A percentile compares a stretch with the other conserved stretches of the same genome.
phyloP scores from a whole-genome alignment of 2,113 vertebrate species.

The Carassius carassius region DNA sequence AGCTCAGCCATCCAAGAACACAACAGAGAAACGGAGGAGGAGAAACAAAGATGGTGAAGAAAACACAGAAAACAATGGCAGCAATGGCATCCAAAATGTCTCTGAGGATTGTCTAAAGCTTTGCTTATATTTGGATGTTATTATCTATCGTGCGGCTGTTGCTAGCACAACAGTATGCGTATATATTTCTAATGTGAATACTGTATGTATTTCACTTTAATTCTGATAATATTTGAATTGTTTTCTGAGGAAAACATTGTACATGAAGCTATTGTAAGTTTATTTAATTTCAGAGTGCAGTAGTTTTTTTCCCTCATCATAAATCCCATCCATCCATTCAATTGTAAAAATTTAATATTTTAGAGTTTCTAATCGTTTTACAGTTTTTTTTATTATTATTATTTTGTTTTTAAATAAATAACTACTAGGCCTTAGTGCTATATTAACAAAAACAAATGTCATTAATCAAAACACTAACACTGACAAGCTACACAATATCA shows the following conservation, averaged over 20 bases:
- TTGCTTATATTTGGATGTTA: neutral
- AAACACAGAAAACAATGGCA: neutral
- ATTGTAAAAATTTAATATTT: no score
- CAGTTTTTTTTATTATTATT: no score
- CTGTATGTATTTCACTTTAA: neutral
- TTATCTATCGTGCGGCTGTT: neutral
- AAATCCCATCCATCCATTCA: no score
- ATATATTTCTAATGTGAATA: neutral
- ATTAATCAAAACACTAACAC: no score
- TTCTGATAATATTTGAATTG: no score
- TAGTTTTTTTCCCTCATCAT: no score
- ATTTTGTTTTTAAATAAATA: no score
- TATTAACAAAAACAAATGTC: no score
- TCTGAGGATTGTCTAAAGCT: neutral
- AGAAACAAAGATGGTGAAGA: neutral
- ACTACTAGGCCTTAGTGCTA: no score
- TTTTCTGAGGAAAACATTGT: neutral
- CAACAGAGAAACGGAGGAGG: neutral
- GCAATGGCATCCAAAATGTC: neutral
- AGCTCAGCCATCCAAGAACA: conserved; percentile 14
- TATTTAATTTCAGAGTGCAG: neutral
- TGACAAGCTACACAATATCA: no score
- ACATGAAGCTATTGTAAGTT: neutral
- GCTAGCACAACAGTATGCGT: neutral
- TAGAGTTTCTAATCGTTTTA: no score